A percentile compares a stretch with the other conserved stretches of the same genome.
phyloP scores from a whole-genome alignment of 1,140 invertebrate species.

The Neelides sp. region DNA sequence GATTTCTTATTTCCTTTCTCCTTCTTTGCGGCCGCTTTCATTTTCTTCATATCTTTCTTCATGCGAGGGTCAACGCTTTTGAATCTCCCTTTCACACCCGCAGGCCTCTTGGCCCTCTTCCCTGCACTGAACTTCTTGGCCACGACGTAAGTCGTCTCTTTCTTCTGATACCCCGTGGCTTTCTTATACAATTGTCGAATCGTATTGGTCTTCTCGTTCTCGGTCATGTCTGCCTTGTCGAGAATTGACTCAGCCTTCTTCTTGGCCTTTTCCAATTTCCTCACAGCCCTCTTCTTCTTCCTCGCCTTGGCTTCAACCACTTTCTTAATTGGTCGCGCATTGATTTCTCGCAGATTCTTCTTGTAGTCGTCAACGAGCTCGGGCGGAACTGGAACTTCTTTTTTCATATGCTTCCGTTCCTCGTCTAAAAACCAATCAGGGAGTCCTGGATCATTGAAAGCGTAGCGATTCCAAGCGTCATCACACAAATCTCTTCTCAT shows the following conservation, averaged over 20 bases:
- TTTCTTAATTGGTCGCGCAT: conserved; percentile 92
- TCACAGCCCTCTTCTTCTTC: conserved; percentile 79
- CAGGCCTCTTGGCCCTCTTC: conserved; percentile 61
- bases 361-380: conserved; percentile 29
- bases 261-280: conserved; percentile 80
- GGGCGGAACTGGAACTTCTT: conserved; percentile 58
- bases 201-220: conserved; percentile 82
- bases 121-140: conserved; percentile 74
- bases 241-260: conserved; percentile 87
- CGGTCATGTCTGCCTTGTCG: conserved; percentile 76
- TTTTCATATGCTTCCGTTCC: conserved; percentile 79
- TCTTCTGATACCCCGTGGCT: conserved; percentile 65
- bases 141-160: conserved; percentile 86
- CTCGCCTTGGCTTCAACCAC: conserved; percentile 94
- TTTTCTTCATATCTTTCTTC: conserved; percentile 78
- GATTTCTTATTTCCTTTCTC: conserved; percentile 40
- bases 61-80: conserved; percentile 89
- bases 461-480: conserved; percentile 78
- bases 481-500: conserved; percentile 71
- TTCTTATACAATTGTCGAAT: conserved; percentile 90
- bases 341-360: conserved; percentile 56
- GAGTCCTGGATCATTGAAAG: conserved; percentile 73
- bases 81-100: conserved; percentile 79
- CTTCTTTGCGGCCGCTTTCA: conserved; percentile 48
- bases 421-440: conserved; percentile 95